Percentiles rank a stretch among this genome's conserved stretches.
Evolutionary conservation across 2,113 vertebrate species (phyloP).

Genomic region (Hystrix cristata): DNA sequence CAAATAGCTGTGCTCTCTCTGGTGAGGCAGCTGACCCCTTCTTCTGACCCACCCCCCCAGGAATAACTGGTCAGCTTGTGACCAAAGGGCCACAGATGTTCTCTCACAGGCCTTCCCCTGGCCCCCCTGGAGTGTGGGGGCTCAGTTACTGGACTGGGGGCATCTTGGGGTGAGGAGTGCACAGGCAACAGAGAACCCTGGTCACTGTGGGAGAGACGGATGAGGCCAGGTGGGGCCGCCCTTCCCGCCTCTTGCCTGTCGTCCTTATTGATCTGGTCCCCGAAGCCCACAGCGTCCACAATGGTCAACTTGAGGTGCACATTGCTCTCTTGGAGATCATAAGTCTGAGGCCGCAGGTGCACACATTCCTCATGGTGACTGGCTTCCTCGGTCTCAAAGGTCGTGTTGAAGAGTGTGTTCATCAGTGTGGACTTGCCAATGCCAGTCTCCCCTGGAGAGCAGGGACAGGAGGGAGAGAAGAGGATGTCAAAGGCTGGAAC

Average conservation of each 20-base stretch:
- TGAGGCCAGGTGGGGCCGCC: background rate
- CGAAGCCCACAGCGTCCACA: constrained; percentile 97
- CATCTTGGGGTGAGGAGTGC: background rate
- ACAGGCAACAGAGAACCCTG: background rate
- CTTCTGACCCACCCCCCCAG: background rate
- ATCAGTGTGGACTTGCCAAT: constrained; percentile 98
- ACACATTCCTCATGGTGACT: constrained; percentile 96
- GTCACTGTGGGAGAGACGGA: rapidly evolving
- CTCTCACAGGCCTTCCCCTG: background rate
- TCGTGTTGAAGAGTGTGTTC: constrained; percentile 99
- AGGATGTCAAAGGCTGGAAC: background rate
- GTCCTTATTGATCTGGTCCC: constrained; percentile 99
- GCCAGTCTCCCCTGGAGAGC: constrained; percentile 94
- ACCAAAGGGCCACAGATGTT: background rate
- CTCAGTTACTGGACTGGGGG: background rate
- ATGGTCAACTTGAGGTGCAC: constrained; percentile 98
- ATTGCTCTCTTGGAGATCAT: constrained; percentile 96
- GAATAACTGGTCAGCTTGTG: background rate
- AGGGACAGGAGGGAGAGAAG: no score
- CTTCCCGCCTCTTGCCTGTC: constrained; percentile 93
- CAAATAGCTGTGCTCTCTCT: background rate
- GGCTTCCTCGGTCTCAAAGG: constrained; percentile 97
- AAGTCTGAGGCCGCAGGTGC: constrained; percentile 95
- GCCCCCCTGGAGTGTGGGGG: background rate
- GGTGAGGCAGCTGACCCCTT: background rate